These are phyloP conservation scores for Enteromius thamalakanensis DNA, from an alignment of 2,797 vertebrate species.

Conservation along the genomic window DNA sequence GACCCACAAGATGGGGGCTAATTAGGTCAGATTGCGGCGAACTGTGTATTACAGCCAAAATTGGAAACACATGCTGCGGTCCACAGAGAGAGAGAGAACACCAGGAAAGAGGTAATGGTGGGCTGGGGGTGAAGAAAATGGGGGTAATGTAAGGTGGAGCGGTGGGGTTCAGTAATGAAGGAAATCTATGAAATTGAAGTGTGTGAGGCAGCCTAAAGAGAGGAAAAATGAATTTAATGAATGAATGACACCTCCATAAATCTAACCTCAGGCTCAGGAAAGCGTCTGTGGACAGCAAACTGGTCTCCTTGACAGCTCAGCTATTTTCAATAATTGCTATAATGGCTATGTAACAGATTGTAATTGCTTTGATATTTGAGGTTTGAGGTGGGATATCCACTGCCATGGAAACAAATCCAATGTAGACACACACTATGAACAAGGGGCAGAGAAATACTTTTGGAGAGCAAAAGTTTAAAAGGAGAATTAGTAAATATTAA, in stretches of 20 bases:
- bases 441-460: neutral
- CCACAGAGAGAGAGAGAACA: slow-evolving; percentile 27
- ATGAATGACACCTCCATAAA: slow-evolving; percentile 36
- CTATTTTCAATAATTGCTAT: slow-evolving; percentile 78
- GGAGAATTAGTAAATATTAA: neutral
- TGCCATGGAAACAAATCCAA: slow-evolving; percentile 38
- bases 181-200: slow-evolving; percentile 40
- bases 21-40: slow-evolving; percentile 76
- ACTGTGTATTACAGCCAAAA: slow-evolving; percentile 71
- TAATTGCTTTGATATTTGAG: slow-evolving; percentile 56
- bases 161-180: slow-evolving; percentile 53
- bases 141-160: slow-evolving; percentile 20
- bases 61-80: slow-evolving; percentile 72
- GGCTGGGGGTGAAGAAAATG: slow-evolving; percentile 29
- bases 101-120: slow-evolving; percentile 26
- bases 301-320: slow-evolving; percentile 67
- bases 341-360: slow-evolving; percentile 70
- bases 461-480: neutral
- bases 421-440: slow-evolving; percentile 8
- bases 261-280: slow-evolving; percentile 49
- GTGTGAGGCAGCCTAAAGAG: slow-evolving; percentile 24
- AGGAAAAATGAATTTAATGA: slow-evolving; percentile 29
- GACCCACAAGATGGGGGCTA: slow-evolving; percentile 72
- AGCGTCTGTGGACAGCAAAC: slow-evolving; percentile 50
- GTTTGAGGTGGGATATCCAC: slow-evolving; percentile 63